phyloP scores from a whole-genome alignment of 2,888 invertebrate genomes.

The Rhogogaster chlorosoma region DNA sequence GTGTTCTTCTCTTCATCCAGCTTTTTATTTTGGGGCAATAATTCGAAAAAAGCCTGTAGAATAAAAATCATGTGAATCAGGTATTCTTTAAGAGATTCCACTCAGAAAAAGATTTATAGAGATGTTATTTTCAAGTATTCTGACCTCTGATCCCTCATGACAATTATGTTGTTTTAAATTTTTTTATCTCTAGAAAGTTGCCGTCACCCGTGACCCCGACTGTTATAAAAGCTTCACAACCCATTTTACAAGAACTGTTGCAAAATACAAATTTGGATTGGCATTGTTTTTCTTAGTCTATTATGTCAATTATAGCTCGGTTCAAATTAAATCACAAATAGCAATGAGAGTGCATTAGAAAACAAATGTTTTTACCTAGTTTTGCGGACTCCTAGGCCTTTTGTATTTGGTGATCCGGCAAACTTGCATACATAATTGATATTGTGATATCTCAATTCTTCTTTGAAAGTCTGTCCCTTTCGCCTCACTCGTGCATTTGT shows the following conservation, averaged over 20 bases:
- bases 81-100: too few relatives aligned
- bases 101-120: too few relatives aligned
- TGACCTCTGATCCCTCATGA: not conserved
- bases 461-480: not conserved
- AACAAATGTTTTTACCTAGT: not conserved
- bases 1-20: not conserved
- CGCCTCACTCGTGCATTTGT: not conserved
- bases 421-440: conserved; percentile 2
- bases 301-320: not conserved
- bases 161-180: not conserved
- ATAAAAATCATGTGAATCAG: too few relatives aligned
- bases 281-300: not conserved
- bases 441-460: not conserved
- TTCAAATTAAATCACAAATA: too few relatives aligned
- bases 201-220: not conserved
- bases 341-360: too few relatives aligned
- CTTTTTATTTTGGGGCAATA: not conserved
- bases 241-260: not conserved
- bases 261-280: not conserved
- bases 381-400: not conserved
- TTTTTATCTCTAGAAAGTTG: not conserved
- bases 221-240: not conserved
- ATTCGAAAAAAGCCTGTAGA: not conserved
- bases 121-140: too few relatives aligned
- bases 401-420: not conserved